These are phyloP conservation scores for Platycheirus albimanus DNA, from an alignment of 2,888 invertebrate species.

Conservation along the genomic window DNA sequence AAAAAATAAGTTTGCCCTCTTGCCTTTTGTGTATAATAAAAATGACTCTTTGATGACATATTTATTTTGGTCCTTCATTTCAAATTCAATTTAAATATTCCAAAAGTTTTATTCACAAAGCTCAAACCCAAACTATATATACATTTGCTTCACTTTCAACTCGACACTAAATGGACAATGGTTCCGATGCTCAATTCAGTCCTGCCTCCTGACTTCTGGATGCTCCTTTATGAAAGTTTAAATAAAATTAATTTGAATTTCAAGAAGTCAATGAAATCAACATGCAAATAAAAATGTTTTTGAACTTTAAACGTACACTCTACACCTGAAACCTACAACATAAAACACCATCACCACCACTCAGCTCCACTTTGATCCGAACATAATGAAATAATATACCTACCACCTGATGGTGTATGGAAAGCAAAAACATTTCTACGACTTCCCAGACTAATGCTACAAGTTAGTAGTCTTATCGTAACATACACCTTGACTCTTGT, in stretches of 20 bases:
- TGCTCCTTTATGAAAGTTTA: background rate
- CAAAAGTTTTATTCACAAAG: background rate
- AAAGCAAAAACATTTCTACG: slow-evolving; percentile 29
- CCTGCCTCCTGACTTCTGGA: too few species aligned
- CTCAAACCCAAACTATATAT: background rate
- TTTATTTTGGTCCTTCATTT: background rate
- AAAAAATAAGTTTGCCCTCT: background rate
- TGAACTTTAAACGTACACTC: background rate
- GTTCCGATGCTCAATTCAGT: too few species aligned
- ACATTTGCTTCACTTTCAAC: background rate
- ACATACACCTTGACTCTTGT: background rate
- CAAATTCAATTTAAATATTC: background rate
- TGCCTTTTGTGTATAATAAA: background rate
- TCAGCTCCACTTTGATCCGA: too few species aligned
- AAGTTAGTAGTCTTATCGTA: background rate
- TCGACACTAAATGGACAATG: slow-evolving; percentile 1
- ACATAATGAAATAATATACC: too few species aligned
- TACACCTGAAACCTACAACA: background rate
- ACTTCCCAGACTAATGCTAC: slow-evolving; percentile 1
- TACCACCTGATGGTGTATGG: too few species aligned
- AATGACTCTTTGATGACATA: background rate
- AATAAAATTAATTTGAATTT: background rate
- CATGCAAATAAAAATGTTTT: background rate
- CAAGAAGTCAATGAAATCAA: slow-evolving; percentile 3
- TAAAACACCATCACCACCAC: slow-evolving; percentile 1